Evolutionary conservation across 1,140 invertebrate species (phyloP).

Genomic region (Ceratina japonica): DNA sequence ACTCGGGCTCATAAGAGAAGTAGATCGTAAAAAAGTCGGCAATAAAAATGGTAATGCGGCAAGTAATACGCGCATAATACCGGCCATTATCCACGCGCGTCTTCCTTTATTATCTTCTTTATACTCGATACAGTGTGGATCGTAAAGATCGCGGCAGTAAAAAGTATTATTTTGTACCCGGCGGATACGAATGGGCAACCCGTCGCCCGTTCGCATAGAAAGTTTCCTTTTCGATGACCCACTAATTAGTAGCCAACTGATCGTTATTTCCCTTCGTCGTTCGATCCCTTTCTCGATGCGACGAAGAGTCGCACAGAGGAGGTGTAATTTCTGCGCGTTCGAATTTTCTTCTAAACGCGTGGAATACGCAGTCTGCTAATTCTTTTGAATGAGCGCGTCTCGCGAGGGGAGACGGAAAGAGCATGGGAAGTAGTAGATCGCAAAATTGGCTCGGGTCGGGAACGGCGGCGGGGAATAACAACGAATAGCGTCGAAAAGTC

Average conservation of each 20-base stretch:
- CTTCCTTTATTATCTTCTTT: slow-evolving; percentile 63
- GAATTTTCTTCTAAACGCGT: too few relatives aligned
- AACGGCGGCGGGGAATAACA: slow-evolving; percentile 1
- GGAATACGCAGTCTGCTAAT: too few relatives aligned
- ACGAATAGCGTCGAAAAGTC: slow-evolving; percentile 30
- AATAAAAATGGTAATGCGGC: slow-evolving; percentile 62
- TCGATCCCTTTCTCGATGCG: too few relatives aligned
- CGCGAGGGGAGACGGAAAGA: background rate
- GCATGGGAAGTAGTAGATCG: background rate
- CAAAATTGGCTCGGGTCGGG: slow-evolving; percentile 23
- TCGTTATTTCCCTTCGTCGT: too few relatives aligned
- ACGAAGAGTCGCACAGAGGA: too few relatives aligned
- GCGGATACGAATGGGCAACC: background rate
- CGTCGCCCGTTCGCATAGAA: slow-evolving; percentile 21
- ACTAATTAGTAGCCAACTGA: slow-evolving; percentile 36
- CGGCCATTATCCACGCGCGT: slow-evolving; percentile 57
- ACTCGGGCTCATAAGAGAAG: slow-evolving; percentile 36
- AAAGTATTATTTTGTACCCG: slow-evolving; percentile 61
- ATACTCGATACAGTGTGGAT: slow-evolving; percentile 60
- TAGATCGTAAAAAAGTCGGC: slow-evolving; percentile 59
- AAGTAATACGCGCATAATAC: slow-evolving; percentile 62
- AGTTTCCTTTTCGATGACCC: slow-evolving; percentile 51
- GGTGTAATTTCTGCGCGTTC: too few relatives aligned
- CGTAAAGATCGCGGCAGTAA: slow-evolving; percentile 64
- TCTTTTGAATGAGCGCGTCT: too few relatives aligned